These are phyloP conservation scores for Entomobrya proxima DNA, from an alignment of 2,888 invertebrate genomes.

Conservation along the genomic window DNA sequence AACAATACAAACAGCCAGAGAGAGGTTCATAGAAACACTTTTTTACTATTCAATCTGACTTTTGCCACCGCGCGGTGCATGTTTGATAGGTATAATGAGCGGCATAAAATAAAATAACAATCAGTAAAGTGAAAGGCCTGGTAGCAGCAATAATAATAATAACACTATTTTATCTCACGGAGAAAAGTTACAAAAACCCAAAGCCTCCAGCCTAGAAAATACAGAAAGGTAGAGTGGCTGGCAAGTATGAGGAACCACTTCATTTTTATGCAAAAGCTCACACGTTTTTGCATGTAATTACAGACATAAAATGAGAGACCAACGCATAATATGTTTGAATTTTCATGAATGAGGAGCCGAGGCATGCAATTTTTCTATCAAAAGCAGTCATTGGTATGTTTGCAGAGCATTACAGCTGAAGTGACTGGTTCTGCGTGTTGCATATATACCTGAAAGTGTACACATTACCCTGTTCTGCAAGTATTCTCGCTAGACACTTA, in stretches of 20 bases:
- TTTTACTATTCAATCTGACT: conserved; percentile 14
- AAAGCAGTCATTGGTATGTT: conserved; percentile 17
- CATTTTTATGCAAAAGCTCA: conserved; percentile 52
- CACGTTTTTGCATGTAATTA: conserved; percentile 55
- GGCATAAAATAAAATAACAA: conserved; percentile 32
- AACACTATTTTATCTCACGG: conserved; percentile 24
- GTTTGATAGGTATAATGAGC: conserved; percentile 35
- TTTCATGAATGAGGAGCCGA: conserved; percentile 44
- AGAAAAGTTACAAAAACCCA: conserved; percentile 15
- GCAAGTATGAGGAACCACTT: conserved; percentile 16
- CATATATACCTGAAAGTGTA: neutral
- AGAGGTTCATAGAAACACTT: neutral
- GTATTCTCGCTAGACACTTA: too few species aligned
- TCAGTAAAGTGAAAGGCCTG: conserved; percentile 36
- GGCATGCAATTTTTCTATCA: conserved; percentile 42
- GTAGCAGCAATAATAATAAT: conserved; percentile 23
- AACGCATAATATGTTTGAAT: conserved; percentile 45
- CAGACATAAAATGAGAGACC: conserved; percentile 36
- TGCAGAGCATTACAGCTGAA: too few species aligned
- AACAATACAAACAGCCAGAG: neutral
- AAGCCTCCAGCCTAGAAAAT: neutral
- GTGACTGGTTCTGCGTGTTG: neutral
- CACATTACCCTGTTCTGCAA: too few species aligned
- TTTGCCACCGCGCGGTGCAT: conserved; percentile 5
- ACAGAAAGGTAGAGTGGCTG: neutral